Base-by-base conservation (phyloP, 2,888 invertebrate genomes). In the Phengaris alcon region DNA sequence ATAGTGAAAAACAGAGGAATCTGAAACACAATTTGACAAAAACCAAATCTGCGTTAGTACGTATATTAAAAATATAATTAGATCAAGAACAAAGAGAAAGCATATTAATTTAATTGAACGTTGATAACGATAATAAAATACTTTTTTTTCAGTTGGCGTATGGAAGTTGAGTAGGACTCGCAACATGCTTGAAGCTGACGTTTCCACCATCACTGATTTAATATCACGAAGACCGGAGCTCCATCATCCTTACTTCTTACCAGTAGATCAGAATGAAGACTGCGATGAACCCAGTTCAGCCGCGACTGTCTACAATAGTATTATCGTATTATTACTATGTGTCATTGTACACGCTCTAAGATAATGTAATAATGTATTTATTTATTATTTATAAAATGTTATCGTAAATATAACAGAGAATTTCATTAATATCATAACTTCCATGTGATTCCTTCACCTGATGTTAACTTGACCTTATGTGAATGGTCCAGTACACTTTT, bases 131-230 rank as follows among this genome's bases (percentile, higher is more conserved):
- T 1, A 46, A 46, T 46, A 1, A 46, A 46, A 46, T 6, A 55
- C 75, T 74, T 79, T 82, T 81, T 3, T 74, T 74, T 44, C 84
- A 93, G 93, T 93, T 73, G 85, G 85, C n/a, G 88, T 83, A 5
- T 90, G 90, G 88, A 90, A 89, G 79, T 82, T 93, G 8, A 93
- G 93, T 77, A 85, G 92, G 6, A 81, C 80, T 0, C 83, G 90
- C 0, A 78, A 81, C 0, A 77, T 91, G 79, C 77, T 86, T 0
- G 44, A 57, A 0, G 75, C 77, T 0, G 85, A 84, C 0, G 77
- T 57, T 0, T 6, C 79, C 0, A 83, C 82, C 7, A 88, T 93
- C 76, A 80, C 84, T 76, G 5, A 5, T 0, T 79, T 85, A 75
- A 87, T 90, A 76, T 57, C 73, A 0, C 69, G 55, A 0, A 82